Percentiles rank a stretch among this genome's conserved stretches.
These are phyloP conservation scores for Ferdinandea cuprea DNA, from an alignment of 2,888 invertebrate species.

Conservation along the genomic window DNA sequence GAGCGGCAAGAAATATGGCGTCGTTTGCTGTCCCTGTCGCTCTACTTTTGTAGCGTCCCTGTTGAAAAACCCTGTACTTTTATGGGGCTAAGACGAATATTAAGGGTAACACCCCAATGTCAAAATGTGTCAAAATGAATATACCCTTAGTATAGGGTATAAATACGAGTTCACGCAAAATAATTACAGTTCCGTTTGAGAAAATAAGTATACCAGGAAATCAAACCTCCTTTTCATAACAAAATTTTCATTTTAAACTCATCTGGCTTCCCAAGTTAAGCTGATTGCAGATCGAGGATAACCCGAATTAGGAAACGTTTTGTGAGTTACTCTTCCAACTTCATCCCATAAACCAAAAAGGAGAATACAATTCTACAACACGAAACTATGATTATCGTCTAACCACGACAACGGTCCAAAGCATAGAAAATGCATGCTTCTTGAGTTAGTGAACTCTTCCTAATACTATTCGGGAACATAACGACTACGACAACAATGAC, in stretches of 20 bases:
- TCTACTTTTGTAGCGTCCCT: too few relatives aligned
- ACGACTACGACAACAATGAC: constrained; percentile 27
- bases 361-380: constrained; percentile 45
- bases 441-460: constrained; percentile 11
- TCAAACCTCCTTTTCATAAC: too few relatives aligned
- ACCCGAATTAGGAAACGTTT: constrained; percentile 18
- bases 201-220: too few relatives aligned
- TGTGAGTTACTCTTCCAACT: constrained; percentile 1
- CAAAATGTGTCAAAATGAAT: too few relatives aligned
- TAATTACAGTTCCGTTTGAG: too few relatives aligned
- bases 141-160: too few relatives aligned
- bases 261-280: constrained; percentile 1
- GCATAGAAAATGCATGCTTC: constrained; percentile 23
- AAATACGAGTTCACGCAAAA: too few relatives aligned
- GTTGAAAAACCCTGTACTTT: too few relatives aligned
- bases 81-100: too few relatives aligned
- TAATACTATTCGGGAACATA: constrained; percentile 16
- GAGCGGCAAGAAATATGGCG: too few relatives aligned
- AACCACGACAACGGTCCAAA: constrained; percentile 14
- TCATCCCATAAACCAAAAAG: constrained; percentile 33
- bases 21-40: too few relatives aligned
- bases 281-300: constrained; percentile 17
- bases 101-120: too few relatives aligned
- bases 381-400: constrained; percentile 39
- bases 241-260: not conserved